Base-by-base conservation (phyloP, 2,113 vertebrate species). In the Elephantulus edwardii region DNA sequence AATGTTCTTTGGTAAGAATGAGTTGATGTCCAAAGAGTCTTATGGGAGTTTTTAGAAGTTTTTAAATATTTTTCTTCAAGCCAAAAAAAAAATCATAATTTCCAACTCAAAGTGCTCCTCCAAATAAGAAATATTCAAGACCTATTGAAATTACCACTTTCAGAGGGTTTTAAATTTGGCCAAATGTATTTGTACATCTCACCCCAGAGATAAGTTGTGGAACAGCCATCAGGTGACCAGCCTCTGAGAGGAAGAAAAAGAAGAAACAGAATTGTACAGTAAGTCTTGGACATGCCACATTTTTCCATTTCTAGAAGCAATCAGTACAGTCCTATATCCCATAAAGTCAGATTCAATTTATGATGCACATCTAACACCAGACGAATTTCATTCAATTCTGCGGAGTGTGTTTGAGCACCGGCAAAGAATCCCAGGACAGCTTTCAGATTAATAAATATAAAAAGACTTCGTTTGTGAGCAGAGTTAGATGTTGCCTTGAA, bases 241-340 rank as follows among this genome's bases (percentile, higher is more conserved):
- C 8, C 30, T 3, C 44, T 20, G 42, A 33, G 20, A 75, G 19
- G 44, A 10, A 52, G 26, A 56, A 56, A 28, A 9, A 66, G 60
- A 80, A 81, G 22, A 64, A 56, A 24, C 30, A 28, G 24, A 58
- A 48, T 13, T 42, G 5, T 17, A 30, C 5, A n/a, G 76, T n/a
- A 33, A 60, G 19, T 24, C 77, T 87, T 95, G 94, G 95, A 91
- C 13, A 26, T 75, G 16, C 54, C 50, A 24, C 58, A 14, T 74
- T 93, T 96, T 96, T 94, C 92, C 93, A 90, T 94, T 96, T 96
- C 56, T 94, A 75, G 83, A 50, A 92, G 71, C 24, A 86, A 56
- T 9, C 35, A 54, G 30, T 35, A 60, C 77, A 83, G 68, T 89
- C 33, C 60, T 56, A 64, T 24, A 91, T 62, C 35, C 33, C 84